These are phyloP conservation scores for Thelaira solivaga DNA, from an alignment of 2,888 invertebrate species.

Conservation along the genomic window DNA sequence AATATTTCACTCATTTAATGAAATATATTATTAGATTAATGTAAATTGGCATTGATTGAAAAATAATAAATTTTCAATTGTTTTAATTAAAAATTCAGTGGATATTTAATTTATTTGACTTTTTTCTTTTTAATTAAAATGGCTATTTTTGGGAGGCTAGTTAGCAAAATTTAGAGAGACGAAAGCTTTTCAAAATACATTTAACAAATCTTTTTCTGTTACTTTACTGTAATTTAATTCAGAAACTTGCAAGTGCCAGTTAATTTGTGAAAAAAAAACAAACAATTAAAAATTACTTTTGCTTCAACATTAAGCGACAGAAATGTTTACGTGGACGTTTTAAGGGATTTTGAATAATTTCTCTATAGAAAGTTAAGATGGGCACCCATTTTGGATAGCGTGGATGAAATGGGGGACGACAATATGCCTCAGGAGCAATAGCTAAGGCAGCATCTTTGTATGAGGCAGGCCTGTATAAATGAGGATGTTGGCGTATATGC, in stretches of 20 bases:
- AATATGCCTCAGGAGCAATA: conserved; percentile 27
- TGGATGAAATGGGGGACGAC: conserved; percentile 62
- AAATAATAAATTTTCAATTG: too few relatives aligned
- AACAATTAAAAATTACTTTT: conserved; percentile 38
- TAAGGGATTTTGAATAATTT: conserved; percentile 65
- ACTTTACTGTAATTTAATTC: too few relatives aligned
- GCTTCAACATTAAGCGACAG: conserved; percentile 62
- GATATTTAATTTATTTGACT: too few relatives aligned
- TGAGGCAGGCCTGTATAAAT: conserved; percentile 36
- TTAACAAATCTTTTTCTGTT: neutral
- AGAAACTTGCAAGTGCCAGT: neutral
- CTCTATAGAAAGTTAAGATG: conserved; percentile 65
- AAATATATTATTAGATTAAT: too few relatives aligned
- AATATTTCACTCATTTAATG: too few relatives aligned
- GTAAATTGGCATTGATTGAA: too few relatives aligned
- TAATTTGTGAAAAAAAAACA: neutral
- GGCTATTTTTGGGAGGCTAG: too few relatives aligned
- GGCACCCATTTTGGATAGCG: conserved; percentile 67
- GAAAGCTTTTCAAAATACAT: too few relatives aligned
- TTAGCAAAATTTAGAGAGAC: too few relatives aligned
- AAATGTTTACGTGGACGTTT: conserved; percentile 56
- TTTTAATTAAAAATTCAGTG: too few relatives aligned
- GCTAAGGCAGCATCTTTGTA: conserved; percentile 23
- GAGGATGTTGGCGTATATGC: conserved; percentile 35
- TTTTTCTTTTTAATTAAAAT: too few relatives aligned